Conservation (phyloP, 2,888 invertebrate species). For the Chrysotoxum bicinctum region DNA sequence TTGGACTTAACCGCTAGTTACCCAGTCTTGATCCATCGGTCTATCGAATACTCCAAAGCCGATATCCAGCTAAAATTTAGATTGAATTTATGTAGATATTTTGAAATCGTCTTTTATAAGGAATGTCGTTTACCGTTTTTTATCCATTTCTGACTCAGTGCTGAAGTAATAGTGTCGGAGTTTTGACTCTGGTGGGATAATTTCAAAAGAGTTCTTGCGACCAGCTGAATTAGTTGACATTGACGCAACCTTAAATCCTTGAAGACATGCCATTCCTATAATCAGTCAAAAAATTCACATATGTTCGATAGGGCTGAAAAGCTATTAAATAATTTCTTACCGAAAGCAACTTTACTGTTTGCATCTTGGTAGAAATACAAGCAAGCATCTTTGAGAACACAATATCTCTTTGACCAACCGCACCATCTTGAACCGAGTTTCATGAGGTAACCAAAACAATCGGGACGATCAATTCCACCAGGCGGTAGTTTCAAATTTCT, state of each 20-base stretch:
- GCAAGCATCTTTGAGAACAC: conserved; percentile 96
- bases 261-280: conserved; percentile 94
- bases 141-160: conserved; percentile 96
- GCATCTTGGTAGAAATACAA: conserved; percentile 96
- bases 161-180: conserved; percentile 95
- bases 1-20: conserved; percentile 80
- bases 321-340: conserved; percentile 82
- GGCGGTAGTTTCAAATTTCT: conserved; percentile 92
- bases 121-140: conserved; percentile 87
- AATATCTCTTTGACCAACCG: conserved; percentile 95
- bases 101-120: not conserved
- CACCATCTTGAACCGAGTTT: conserved; percentile 93
- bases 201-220: conserved; percentile 95
- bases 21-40: conserved; percentile 92
- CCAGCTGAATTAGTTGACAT: conserved; percentile 91
- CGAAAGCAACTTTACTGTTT: conserved; percentile 93
- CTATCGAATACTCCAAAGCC: conserved; percentile 96
- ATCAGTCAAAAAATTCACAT: conserved; percentile 10
- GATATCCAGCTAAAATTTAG: conserved; percentile 90
- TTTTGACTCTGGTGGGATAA: conserved; percentile 92
- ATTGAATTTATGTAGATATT: not conserved
- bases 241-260: conserved; percentile 91
- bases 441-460: conserved; percentile 95
- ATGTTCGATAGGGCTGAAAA: not conserved
- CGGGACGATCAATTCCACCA: conserved; percentile 89